Conservation (phyloP, 2,113 vertebrate genomes). For the Protobothrops flavoviridis region DNA sequence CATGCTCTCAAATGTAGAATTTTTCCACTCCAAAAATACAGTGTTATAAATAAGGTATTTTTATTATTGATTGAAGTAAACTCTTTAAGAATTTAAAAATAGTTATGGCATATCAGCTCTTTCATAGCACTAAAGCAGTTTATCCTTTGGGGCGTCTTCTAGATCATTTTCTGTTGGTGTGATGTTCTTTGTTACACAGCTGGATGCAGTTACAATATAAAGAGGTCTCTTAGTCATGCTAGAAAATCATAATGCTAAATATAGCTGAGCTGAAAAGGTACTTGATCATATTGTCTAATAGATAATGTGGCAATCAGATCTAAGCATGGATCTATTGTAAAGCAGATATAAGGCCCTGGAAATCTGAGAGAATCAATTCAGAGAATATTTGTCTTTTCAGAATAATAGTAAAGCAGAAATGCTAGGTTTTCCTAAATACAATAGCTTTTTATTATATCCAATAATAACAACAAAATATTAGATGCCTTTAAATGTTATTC, state of each 20-base stretch:
- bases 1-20: not conserved
- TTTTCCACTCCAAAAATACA: not conserved
- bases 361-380: not conserved
- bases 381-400: not conserved
- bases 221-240: not conserved
- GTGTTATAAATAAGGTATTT: not conserved
- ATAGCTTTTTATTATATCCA: not conserved
- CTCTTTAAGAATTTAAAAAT: not conserved
- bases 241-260: not conserved
- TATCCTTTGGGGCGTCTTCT: not conserved
- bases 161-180: not conserved
- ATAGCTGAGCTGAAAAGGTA: not conserved
- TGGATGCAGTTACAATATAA: not conserved
- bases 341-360: not conserved
- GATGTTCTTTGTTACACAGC: not conserved
- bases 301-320: not conserved
- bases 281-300: not conserved
- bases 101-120: not conserved
- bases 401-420: not conserved
- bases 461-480: not conserved
- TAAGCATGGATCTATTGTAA: not conserved
- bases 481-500: not conserved
- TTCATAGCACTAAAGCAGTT: not conserved
- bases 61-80: not conserved
- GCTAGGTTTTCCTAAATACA: not conserved